Evolutionary conservation across 2,888 invertebrate species (phyloP), one percentile per base, ranked within the genome.

Genomic region (Eupelmus urozonus): DNA sequence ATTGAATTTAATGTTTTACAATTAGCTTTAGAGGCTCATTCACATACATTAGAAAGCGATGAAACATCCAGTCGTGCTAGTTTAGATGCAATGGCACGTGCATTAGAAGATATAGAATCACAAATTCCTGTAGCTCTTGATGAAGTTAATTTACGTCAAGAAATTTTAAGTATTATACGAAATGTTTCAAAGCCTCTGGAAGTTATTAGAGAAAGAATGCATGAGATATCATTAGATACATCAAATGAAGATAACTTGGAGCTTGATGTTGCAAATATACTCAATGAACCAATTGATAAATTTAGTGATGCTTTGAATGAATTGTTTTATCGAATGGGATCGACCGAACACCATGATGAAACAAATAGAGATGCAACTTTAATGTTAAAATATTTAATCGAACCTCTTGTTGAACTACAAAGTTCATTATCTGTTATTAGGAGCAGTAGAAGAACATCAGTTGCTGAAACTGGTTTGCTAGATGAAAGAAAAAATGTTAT

Each of bases 401-500:
- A 84, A 60, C 87, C 87, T 2, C 65, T 87, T 2, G 80, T 87
- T 16, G 87, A 87, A 75, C 85, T 87, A 25, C 82, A 85, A 51
- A 87, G 85, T 62, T 84, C 85, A 2, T 72, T 87, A 0, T 85
- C 85, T 0, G 85, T 87, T 13, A 82, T 87, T 13, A 82, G 84
- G 53, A 86, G 83, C 29, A 85, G 85, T 60, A 84, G 86, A 16
- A 81, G 74, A 67, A 85, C 83, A 59, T 76, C 85, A 2, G 83
- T 85, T 25, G 82, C 85, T 0, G 85, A 86, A 76, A 76, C 80
- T 2, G 82, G 80, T 3, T 69, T 87, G 29, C 59, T 87, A 2
- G 85, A 84, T 3, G 85, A 87, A 71, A 83, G 85, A 63, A 84
- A 82, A 80, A 87, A 79, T 76, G 86, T 87, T 2, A 87, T 87